These are phyloP conservation scores for Piaya cayana DNA, from an alignment of 2,113 vertebrate species.

Conservation along the genomic window DNA sequence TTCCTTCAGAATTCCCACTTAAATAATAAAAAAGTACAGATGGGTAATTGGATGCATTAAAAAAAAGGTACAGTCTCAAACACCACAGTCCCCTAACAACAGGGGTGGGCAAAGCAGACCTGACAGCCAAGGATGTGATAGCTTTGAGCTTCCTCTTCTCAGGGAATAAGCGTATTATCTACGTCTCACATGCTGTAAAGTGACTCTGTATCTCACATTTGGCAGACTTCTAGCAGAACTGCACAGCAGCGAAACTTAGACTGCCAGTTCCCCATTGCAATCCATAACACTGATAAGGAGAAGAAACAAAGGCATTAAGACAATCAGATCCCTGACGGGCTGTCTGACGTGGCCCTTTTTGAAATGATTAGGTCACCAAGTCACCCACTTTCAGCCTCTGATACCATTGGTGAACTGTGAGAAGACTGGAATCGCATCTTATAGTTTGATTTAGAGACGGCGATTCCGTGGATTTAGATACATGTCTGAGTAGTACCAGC, in stretches of 20 bases:
- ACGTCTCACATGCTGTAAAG: neutral
- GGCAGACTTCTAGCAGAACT: neutral
- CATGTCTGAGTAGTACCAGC: neutral
- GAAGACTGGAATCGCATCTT: rapidly evolving
- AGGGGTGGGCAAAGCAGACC: neutral
- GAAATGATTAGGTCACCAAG: rapidly evolving
- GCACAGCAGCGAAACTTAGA: neutral
- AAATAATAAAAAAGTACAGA: neutral
- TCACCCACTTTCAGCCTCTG: neutral
- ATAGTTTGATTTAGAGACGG: rapidly evolving
- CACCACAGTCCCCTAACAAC: neutral
- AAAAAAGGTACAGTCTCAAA: neutral
- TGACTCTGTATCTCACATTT: neutral
- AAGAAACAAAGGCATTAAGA: no score
- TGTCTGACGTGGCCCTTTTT: neutral
- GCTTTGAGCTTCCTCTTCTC: neutral
- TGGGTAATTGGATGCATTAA: neutral
- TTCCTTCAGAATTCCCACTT: neutral
- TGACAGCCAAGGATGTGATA: neutral
- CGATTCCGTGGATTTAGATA: neutral
- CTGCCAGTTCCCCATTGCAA: rapidly evolving
- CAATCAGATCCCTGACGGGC: neutral
- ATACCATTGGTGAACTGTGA: rapidly evolving
- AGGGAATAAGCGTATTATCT: neutral
- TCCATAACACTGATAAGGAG: neutral